Percentiles rank a stretch among this genome's conserved stretches.
These are phyloP conservation scores for Etheostoma perlongum DNA, from an alignment of 2,797 vertebrate genomes.

Conservation along the genomic window DNA sequence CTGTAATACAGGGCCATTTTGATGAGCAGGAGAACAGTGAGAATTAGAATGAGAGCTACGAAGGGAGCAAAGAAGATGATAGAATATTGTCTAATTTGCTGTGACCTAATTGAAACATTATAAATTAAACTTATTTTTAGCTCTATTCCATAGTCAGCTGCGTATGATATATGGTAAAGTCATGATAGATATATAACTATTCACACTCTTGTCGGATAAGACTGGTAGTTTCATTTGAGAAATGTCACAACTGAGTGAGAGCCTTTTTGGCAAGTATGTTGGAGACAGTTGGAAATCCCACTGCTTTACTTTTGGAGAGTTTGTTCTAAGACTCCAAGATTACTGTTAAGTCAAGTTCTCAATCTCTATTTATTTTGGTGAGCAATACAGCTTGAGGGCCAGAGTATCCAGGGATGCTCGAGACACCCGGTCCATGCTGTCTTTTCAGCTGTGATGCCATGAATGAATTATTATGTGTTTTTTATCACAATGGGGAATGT, in stretches of 20 bases:
- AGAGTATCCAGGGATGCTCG: constrained; percentile 27
- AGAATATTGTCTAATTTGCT: constrained; percentile 78
- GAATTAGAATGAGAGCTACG: constrained; percentile 62
- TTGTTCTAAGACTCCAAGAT: constrained; percentile 54
- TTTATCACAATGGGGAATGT: constrained; percentile 49
- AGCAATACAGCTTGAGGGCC: constrained; percentile 46
- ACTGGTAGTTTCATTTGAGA: constrained; percentile 2
- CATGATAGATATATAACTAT: constrained; percentile 1
- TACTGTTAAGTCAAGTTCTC: constrained; percentile 54
- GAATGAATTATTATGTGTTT: constrained; percentile 38
- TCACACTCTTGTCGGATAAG: background rate
- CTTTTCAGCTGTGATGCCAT: constrained; percentile 31
- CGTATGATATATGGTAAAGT: constrained; percentile 24
- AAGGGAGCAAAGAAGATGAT: constrained; percentile 70
- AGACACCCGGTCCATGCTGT: constrained; percentile 48
- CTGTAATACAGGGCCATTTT: constrained; percentile 71
- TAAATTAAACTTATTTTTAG: constrained; percentile 56
- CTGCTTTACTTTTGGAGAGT: constrained; percentile 50
- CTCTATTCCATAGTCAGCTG: constrained; percentile 30
- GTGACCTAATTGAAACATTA: constrained; percentile 71
- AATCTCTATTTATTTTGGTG: constrained; percentile 64
- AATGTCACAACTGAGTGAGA: constrained; percentile 27
- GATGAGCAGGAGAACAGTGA: constrained; percentile 62
- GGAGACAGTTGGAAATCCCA: constrained; percentile 55
- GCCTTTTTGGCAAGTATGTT: constrained; percentile 32